These are phyloP conservation scores for Ormyrus nitidulus DNA, from an alignment of 2,888 invertebrate species.

Conservation along the genomic window DNA sequence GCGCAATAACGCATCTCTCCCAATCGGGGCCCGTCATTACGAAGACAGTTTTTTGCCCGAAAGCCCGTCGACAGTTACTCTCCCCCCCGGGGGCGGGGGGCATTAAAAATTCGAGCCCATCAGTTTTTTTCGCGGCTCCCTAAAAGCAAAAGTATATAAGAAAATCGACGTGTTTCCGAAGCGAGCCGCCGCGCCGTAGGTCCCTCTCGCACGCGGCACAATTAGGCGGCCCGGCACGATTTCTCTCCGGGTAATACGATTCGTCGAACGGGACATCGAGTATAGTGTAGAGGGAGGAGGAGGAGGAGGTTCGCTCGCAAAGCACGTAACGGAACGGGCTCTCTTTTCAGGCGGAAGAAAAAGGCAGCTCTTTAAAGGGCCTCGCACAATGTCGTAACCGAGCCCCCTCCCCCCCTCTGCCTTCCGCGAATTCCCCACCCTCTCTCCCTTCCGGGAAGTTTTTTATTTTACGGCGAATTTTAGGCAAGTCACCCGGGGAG, in stretches of 20 bases:
- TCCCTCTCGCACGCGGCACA: too few relatives aligned
- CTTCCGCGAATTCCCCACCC: too few relatives aligned
- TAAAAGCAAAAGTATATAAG: too few relatives aligned
- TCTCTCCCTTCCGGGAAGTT: neutral
- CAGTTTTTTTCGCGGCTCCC: too few relatives aligned
- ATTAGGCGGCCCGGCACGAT: neutral
- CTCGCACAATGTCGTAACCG: conserved; percentile 25
- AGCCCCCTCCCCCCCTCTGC: neutral
- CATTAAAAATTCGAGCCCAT: too few relatives aligned
- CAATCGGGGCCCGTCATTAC: too few relatives aligned
- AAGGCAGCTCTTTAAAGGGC: conserved; percentile 32
- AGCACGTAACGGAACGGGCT: conserved; percentile 18
- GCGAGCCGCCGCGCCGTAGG: too few relatives aligned
- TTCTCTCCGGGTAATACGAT: conserved; percentile 41
- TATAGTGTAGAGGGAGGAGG: conserved; percentile 31
- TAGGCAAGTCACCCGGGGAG: neutral
- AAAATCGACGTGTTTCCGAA: too few relatives aligned
- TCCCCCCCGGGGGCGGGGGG: too few relatives aligned
- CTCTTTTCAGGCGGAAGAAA: neutral
- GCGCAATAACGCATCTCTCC: too few relatives aligned
- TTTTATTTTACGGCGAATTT: neutral
- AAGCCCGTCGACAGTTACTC: too few relatives aligned
- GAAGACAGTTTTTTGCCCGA: too few relatives aligned
- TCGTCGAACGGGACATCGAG: conserved; percentile 53
- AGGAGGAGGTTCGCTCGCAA: neutral